Evolutionary conservation across 2,113 vertebrate genomes (phyloP).

Genomic region (Trematomus loennbergii): DNA sequence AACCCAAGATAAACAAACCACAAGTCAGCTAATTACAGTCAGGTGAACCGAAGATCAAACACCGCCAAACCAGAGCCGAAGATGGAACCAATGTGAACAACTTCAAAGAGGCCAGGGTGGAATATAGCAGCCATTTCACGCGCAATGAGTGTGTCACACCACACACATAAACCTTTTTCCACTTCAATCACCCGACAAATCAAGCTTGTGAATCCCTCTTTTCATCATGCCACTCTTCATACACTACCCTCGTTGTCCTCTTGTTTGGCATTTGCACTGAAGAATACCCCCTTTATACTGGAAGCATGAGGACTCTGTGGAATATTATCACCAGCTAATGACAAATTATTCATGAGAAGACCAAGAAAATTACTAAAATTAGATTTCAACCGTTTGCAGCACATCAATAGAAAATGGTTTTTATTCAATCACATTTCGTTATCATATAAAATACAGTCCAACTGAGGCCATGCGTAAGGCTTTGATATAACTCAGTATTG

Average conservation of each 20-base stretch:
- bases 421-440: constrained; percentile 73
- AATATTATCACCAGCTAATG: constrained; percentile 64
- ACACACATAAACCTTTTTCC: constrained; percentile 18
- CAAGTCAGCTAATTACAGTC: constrained; percentile 62
- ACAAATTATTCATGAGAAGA: constrained; percentile 70
- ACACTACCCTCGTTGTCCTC: constrained; percentile 35
- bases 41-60: constrained; percentile 58
- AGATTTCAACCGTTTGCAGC: constrained; percentile 73
- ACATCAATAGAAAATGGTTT: constrained; percentile 73
- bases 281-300: constrained; percentile 63
- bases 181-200: constrained; percentile 49
- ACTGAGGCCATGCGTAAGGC: constrained; percentile 54
- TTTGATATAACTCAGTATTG: constrained; percentile 33
- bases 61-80: background rate
- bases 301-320: constrained; percentile 48
- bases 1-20: constrained; percentile 66
- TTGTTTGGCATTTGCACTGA: constrained; percentile 59
- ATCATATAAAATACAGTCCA: constrained; percentile 68
- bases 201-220: constrained; percentile 49
- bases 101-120: constrained; percentile 5
- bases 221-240: constrained; percentile 42
- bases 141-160: constrained; percentile 21
- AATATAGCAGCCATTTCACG: constrained; percentile 10
- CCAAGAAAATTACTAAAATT: constrained; percentile 68
- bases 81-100: constrained; percentile 26